phyloP scores from a whole-genome alignment of 2,888 invertebrate genomes.

The Drosophila limbata region DNA sequence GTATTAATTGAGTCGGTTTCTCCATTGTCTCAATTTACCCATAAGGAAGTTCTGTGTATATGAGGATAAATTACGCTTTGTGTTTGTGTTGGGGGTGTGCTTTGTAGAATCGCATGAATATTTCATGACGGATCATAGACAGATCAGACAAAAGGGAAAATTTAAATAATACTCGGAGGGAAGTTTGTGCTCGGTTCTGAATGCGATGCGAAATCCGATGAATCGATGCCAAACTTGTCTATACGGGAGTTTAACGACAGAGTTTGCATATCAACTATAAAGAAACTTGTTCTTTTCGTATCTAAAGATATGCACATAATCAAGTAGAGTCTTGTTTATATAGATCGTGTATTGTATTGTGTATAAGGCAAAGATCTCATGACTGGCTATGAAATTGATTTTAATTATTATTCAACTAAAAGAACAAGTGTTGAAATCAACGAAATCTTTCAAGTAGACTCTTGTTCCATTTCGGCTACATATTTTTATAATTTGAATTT shows the following conservation, averaged over 20 bases:
- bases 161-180: conserved; percentile 23
- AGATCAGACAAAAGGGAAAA: conserved; percentile 28
- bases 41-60: conserved; percentile 44
- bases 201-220: conserved; percentile 15
- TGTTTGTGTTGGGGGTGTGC: conserved; percentile 33
- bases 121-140: conserved; percentile 42
- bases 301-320: conserved; percentile 26
- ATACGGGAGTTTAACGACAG: conserved; percentile 29
- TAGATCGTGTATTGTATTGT: not conserved
- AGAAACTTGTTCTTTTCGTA: conserved; percentile 51
- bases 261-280: conserved; percentile 48
- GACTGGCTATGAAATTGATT: conserved; percentile 10
- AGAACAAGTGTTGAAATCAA: conserved; percentile 31
- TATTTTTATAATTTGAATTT: conserved; percentile 54
- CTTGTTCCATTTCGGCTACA: conserved; percentile 10
- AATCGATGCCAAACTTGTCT: conserved; percentile 31
- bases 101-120: conserved; percentile 36
- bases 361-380: conserved; percentile 13
- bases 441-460: conserved; percentile 16
- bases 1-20: conserved; percentile 12
- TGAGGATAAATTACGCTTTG: conserved; percentile 25
- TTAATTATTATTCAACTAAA: conserved; percentile 24
- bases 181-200: conserved; percentile 29
- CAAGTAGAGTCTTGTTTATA: conserved; percentile 20
- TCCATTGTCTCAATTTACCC: conserved; percentile 24